Evolutionary conservation across 2,888 invertebrate species (phyloP), one percentile per base, ranked within the genome.

Genomic region (Apotomis betuletana): DNA sequence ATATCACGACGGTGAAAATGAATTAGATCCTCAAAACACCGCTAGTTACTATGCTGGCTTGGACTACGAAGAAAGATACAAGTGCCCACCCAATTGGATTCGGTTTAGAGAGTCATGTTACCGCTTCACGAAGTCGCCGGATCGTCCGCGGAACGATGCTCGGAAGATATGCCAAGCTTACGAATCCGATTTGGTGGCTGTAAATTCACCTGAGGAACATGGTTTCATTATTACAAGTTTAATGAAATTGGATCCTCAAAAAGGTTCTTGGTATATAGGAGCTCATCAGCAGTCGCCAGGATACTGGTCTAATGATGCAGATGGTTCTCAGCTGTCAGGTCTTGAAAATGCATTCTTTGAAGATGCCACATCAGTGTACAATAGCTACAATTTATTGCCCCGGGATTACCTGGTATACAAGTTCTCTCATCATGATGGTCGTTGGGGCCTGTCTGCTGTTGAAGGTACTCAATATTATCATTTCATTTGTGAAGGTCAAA

Each of bases 71-170:
- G 91, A 93, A 75, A 83, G 91, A 61, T 92, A 90, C 75, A 86
- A 79, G 69, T 99, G 99, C 88, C 98, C 98, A 0, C 95, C 96
- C 67, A 95, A 97, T 85, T 99, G 99, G 99, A 89, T 96, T n/a
- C 95, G 95, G 46, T 97, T 94, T 83, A 95, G 96, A 76, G 95
- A 96, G 74, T 95, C 96, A 0, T 99, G 99, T 87, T 98, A 98
- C 86, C 95, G 97, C 65, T 99, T 98, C 83, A 97, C 97, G 3
- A 96, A 97, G 81, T 98, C 97, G 5, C 98, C 98, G 0, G 94
- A 95, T 79, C 96, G 96, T 70, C 95, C 95, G 57, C 95, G 96
- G 82, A 96, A 95, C 79, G 98, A 98, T 79, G 98, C 98, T 0
- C 95, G 96, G 78, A 95, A 95, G 81, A 96, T 97, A 78, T 98